Conservation (phyloP, 2,797 vertebrate species). For the Cuniculus paca region DNA sequence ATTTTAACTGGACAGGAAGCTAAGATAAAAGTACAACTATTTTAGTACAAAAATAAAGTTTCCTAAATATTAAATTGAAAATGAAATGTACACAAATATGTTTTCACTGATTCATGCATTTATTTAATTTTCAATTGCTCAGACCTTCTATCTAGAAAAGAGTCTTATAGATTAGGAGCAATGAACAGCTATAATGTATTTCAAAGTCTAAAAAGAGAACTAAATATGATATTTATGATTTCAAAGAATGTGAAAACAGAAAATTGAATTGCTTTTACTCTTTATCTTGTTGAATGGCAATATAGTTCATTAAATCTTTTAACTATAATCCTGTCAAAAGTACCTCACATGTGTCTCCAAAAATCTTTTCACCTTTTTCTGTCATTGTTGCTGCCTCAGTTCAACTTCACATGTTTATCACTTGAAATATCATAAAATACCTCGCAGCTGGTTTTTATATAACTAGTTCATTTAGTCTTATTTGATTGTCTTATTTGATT, state of each 20-base stretch:
- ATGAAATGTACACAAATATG: background rate
- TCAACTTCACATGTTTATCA: background rate
- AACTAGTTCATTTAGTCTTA: background rate
- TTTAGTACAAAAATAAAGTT: background rate
- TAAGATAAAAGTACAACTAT: background rate
- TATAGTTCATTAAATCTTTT: background rate
- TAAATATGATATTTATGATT: background rate
- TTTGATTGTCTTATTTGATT: background rate
- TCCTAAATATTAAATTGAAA: background rate
- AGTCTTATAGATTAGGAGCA: background rate
- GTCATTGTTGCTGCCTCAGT: background rate
- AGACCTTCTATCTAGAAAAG: background rate
- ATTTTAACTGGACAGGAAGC: background rate
- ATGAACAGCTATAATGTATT: background rate
- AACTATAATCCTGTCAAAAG: background rate
- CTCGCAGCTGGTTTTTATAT: background rate
- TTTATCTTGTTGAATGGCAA: background rate
- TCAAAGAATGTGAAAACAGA: constrained; percentile 8
- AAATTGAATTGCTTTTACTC: background rate
- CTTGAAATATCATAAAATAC: background rate
- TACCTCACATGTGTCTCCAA: background rate
- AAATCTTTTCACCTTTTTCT: background rate
- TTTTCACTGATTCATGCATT: background rate
- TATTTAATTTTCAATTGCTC: background rate
- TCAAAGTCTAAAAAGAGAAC: background rate